Percentiles rank a stretch among this genome's conserved stretches.
Evolutionary conservation across 2,888 invertebrate species (phyloP).

Genomic region (Calameuta idolon): DNA sequence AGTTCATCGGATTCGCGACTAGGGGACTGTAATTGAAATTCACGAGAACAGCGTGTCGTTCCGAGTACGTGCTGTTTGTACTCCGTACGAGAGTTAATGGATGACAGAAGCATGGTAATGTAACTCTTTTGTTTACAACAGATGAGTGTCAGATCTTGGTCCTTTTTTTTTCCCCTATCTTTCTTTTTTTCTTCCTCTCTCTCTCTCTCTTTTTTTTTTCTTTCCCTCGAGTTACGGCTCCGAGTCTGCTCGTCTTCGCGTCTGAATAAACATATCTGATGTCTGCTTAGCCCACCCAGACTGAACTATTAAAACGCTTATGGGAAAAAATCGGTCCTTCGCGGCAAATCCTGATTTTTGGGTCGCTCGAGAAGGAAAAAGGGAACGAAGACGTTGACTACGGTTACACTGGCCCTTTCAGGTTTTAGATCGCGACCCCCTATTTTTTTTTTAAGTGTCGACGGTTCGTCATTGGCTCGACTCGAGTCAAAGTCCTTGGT

Average conservation of each 20-base stretch:
- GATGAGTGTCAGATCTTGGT: constrained; percentile 56
- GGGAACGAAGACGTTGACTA: not conserved
- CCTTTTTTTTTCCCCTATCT: constrained; percentile 37
- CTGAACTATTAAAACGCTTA: constrained; percentile 61
- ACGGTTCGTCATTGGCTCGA: constrained; percentile 12
- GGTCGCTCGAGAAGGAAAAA: not conserved
- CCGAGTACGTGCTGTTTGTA: not conserved
- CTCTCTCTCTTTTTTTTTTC: not conserved
- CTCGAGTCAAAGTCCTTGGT: constrained; percentile 17
- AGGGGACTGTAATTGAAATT: not conserved
- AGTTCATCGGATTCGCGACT: not conserved
- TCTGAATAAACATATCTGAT: constrained; percentile 65
- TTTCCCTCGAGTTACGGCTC: constrained; percentile 37
- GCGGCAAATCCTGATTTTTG: constrained; percentile 23
- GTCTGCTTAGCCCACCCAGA: constrained; percentile 62
- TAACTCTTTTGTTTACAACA: constrained; percentile 61
- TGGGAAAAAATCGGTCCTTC: constrained; percentile 52
- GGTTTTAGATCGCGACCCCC: not conserved
- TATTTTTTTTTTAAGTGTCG: not conserved
- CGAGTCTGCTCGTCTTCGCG: constrained; percentile 52
- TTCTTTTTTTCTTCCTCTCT: constrained; percentile 8
- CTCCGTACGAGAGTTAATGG: not conserved
- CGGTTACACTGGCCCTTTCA: not conserved
- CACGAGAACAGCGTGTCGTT: not conserved
- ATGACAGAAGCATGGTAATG: constrained; percentile 41